phyloP scores from a whole-genome alignment of 2,113 vertebrate species.

The Brachypteracias leptosomus region DNA sequence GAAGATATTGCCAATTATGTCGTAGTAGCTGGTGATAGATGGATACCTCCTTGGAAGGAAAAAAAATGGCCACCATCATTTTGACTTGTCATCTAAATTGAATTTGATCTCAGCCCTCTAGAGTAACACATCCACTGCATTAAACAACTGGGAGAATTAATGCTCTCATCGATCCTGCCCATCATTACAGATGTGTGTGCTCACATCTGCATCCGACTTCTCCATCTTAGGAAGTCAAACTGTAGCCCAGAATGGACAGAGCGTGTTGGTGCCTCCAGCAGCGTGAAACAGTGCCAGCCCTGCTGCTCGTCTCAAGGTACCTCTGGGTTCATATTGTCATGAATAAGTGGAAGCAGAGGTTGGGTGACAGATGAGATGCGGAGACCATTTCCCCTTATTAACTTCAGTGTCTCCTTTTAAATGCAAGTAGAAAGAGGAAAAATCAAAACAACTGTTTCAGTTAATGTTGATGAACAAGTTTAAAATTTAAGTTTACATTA shows the following conservation, averaged over 20 bases:
- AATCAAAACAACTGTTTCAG: not conserved
- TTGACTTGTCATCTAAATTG: constrained; percentile 46
- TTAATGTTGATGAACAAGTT: not conserved
- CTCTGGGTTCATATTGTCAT: not conserved
- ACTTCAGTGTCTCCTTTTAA: not conserved
- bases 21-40: not conserved
- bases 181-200: not conserved
- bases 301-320: not conserved
- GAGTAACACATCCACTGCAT: constrained; percentile 43
- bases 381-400: not conserved
- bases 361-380: accelerated
- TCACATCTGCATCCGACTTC: not conserved
- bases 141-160: constrained; percentile 50
- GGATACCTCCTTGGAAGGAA: not conserved
- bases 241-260: not conserved
- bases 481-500: not conserved
- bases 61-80: constrained; percentile 7
- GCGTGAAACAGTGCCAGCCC: not conserved
- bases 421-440: not conserved
- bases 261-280: not conserved
- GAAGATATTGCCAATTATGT: constrained; percentile 43
- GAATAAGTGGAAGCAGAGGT: not conserved
- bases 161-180: constrained; percentile 1
- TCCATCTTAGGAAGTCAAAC: not conserved
- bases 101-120: constrained; percentile 36